Evolutionary conservation across 1,140 invertebrate genomes (phyloP), one percentile per base, ranked within the genome.

Genomic region (Calephelis virginiensis): DNA sequence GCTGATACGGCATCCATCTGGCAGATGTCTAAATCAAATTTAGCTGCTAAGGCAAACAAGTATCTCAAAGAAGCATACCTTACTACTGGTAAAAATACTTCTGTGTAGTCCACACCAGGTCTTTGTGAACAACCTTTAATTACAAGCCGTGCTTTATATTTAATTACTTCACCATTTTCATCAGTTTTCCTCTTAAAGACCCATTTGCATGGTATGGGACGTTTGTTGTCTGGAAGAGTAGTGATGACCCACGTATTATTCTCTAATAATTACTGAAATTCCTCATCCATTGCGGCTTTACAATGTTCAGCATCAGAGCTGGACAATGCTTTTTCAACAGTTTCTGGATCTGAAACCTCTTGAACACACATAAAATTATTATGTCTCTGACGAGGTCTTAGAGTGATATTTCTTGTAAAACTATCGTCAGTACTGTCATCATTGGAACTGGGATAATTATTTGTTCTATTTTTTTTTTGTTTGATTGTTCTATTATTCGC

Each of bases 1-100:
- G 91, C 88, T 13, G 81, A 83, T 47, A 77, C 81, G 46, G 64
- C 56, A 59, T 60, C 64, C 53, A 60, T 66, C 67, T 82, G 81
- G 37, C 66, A 43, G n/a, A 84, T 67, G 49, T 80, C 38, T 43
- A 84, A 68, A 74, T 82, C 71, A 71, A 70, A 75, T 76, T 82
- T 74, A 66, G 17, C 79, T 66, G 88, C 73, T 66, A 91, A 61
- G 0, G 80, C 71, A 5, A 92, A 66, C 12, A 92, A 56, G 13
- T 83, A 69, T 63, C 90, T 67, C 11, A 92, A 60, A 8, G 91
- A 77, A 13, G 76, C 56, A 77, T 61, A 70, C 49, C 76, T 68
- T 48, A 78, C 68, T 1, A 82, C 80, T 7, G 82, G 14, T 10
- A 14, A 53, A 53, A 53, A 53, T 10, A 53, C 17, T 10, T 53